phyloP scores from a whole-genome alignment of 2,797 vertebrate species.

The Pampus argenteus region DNA sequence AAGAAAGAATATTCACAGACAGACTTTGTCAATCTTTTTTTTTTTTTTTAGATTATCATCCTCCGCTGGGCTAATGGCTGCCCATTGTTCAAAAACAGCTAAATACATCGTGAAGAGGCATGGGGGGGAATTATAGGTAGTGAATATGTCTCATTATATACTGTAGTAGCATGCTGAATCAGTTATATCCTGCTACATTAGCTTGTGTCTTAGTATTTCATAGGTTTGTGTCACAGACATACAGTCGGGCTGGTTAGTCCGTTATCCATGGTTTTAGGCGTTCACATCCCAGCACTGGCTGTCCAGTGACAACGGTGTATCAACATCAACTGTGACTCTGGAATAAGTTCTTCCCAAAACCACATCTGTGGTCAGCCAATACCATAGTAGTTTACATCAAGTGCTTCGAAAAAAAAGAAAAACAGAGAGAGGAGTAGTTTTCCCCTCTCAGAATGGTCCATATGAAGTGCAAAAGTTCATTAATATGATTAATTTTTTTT shows the following conservation, averaged over 20 bases:
- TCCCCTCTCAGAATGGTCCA: slow-evolving; percentile 71
- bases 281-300: slow-evolving; percentile 58
- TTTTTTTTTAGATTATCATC: slow-evolving; percentile 53
- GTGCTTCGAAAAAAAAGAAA: slow-evolving; percentile 72
- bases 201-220: slow-evolving; percentile 79
- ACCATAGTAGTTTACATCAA: slow-evolving; percentile 76
- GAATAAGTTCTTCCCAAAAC: slow-evolving; percentile 70
- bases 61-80: slow-evolving; percentile 57
- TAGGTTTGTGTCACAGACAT: slow-evolving; percentile 69
- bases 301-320: slow-evolving; percentile 53
- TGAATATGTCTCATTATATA: slow-evolving; percentile 83
- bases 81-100: slow-evolving; percentile 76
- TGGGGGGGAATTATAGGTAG: slow-evolving; percentile 75
- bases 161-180: slow-evolving; percentile 84
- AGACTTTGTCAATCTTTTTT: slow-evolving; percentile 64
- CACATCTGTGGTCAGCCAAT: slow-evolving; percentile 64
- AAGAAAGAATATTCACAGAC: slow-evolving; percentile 66
- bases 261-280: slow-evolving; percentile 53
- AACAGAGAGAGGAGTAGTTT: slow-evolving; percentile 48
- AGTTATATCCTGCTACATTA: slow-evolving; percentile 83
- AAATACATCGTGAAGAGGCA: slow-evolving; percentile 79
- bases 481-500: slow-evolving; percentile 70
- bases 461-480: slow-evolving; percentile 82
- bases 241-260: slow-evolving; percentile 67
- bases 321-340: slow-evolving; percentile 60